These are phyloP conservation scores for Platycercus adscitus DNA, from an alignment of 2,113 vertebrate genomes.

Conservation along the genomic window DNA sequence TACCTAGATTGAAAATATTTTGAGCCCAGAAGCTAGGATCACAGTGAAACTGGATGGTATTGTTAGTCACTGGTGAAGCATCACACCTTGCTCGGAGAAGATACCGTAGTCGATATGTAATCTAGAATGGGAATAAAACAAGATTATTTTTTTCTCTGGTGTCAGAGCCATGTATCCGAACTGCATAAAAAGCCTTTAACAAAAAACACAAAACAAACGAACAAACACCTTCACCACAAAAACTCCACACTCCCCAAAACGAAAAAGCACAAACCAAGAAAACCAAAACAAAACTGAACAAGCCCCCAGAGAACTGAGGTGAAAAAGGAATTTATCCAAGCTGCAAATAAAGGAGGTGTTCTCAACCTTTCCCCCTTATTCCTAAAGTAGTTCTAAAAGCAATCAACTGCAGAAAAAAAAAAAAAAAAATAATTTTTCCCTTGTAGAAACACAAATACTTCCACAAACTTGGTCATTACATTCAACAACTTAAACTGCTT, in stretches of 20 bases:
- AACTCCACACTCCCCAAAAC: not conserved
- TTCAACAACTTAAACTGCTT: not conserved
- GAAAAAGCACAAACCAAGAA: not conserved
- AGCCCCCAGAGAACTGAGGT: not conserved
- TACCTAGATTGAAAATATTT: conserved; percentile 87
- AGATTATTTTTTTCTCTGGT: not conserved
- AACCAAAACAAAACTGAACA: not conserved
- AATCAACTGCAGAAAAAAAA: not conserved
- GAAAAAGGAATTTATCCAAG: not conserved
- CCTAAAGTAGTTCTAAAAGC: not conserved
- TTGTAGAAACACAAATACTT: not conserved
- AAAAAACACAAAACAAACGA: not conserved
- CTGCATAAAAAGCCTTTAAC: not conserved
- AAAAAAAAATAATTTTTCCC: not conserved
- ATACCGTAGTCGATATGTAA: conserved; percentile 79
- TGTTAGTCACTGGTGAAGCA: conserved; percentile 80
- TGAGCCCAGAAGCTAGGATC: conserved; percentile 87
- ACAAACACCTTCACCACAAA: not conserved
- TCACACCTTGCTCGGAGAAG: conserved; percentile 84
- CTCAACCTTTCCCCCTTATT: not conserved
- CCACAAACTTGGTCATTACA: not conserved
- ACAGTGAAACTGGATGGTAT: conserved; percentile 84
- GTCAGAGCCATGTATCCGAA: not conserved
- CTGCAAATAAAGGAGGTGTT: not conserved
- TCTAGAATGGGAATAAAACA: conserved; percentile 65